Evolutionary conservation across 2,888 invertebrate genomes (phyloP), one percentile per base, ranked within the genome.

Genomic region (Odontothrips loti): DNA sequence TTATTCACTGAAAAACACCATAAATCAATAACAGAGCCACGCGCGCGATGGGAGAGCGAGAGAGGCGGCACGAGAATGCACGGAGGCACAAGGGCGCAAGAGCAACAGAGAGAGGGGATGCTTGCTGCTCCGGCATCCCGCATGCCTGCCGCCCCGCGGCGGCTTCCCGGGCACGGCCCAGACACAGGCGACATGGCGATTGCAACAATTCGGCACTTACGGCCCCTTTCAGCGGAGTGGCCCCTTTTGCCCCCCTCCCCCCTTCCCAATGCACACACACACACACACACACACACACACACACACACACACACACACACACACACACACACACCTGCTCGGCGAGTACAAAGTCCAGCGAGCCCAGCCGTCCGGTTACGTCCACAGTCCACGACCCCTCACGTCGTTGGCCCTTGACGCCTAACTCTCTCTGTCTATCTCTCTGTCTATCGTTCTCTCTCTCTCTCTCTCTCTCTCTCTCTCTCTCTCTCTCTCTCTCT

Each of bases 1-100:
- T 68, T 68, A 68, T 68, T 68, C 68, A 68, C 23, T 68, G 68
- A 68, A 68, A 68, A 68, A 68, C 68, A 68, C 68, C 68, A 68
- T 68, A 68, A 68, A 68, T 68, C 68, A 68, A 68, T 68, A 68
- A 68, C 23, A 68, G 68, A 23, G 63, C 63, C 11, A 1, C 23
- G 63, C 63, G 51, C 51, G 51, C 51, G 58, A 51, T 43, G 34
- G 34, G 58, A 58, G 58, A 58, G 58, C 10, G 58, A 58, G 58
- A 17, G 58, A 58, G 58, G 17, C 20, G 17, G 34, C 34, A 43
- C 34, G 34, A 43, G 34, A 43, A 43, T 43, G 34, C 34, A 43
- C 3, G 58, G 4, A n/a, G 0, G 6, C 6, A 17, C 17, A 17
- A 17, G 17, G 17, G 58, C 6, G 17, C 20, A 58, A 6, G 51